Evolutionary conservation across 37 sponge, comb jelly and placozoan genomes (phyloP), one percentile per base, ranked within the genome.

Genomic region (Oopsacas minuta): DNA sequence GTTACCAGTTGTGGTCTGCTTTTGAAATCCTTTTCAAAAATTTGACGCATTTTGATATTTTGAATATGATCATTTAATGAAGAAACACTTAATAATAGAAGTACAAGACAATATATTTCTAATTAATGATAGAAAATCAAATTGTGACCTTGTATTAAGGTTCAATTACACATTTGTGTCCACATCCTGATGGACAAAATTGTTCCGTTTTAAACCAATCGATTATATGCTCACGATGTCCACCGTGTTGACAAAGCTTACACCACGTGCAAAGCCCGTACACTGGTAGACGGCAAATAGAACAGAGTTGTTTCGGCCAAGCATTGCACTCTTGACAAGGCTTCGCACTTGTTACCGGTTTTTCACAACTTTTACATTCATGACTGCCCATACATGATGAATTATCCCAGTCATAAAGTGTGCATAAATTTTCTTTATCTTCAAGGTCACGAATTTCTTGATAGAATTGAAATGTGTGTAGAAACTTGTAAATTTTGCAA

Each of bases 311-410:
- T n/a, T 61, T 61, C 28, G 75, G 75, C 75, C 75, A 61, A 25
- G 75, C 75, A 61, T 61, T 61, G 22, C 75, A 61, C 28, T 61
- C 75, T 12, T 61, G 28, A 61, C 75, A 61, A 7, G 75, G 75
- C 75, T 32, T 61, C 28, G 28, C 28, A 20, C 17, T 7, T 25
- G 28, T 10, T 3, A 61, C 75, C 22, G 75, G 75, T 61, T 61
- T 61, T 61, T 61, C 75, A 61, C 75, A 61, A n/a, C 75, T 61
- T 61, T 61, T 61, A 12, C 75, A 61, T n/a, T 61, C 75, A 61
- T 3, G 75, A 61, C 28, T 20, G 7, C 75, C 75, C 7, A 61
- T 34, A 61, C 75, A 61, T 3, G 75, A 32, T 25, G 75, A 10
- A 61, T 61, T 61, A 61, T 61, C 75, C 75, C 75, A 61, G 22